phyloP scores from a whole-genome alignment of 2,888 invertebrate genomes.

The Neria commutata region DNA sequence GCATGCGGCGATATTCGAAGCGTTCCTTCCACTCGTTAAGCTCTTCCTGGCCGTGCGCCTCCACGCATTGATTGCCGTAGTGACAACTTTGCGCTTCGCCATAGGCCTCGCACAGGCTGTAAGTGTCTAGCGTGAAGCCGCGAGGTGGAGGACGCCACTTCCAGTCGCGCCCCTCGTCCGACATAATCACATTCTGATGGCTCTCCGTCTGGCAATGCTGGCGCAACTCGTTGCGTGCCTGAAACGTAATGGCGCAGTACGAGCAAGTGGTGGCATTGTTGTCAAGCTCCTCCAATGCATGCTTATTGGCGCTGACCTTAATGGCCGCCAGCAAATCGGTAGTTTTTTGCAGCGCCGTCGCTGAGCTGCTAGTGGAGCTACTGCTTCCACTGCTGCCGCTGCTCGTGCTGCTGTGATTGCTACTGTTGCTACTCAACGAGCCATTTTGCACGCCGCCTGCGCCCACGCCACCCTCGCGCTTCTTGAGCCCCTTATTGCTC shows the following conservation, averaged over 20 bases:
- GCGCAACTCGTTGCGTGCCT: conserved; percentile 65
- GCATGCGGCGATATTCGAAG: conserved; percentile 71
- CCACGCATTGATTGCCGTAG: conserved; percentile 74
- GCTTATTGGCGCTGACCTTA: conserved; percentile 48
- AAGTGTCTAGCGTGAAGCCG: conserved; percentile 70
- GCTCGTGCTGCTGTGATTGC: conserved; percentile 35
- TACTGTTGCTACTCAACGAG: conserved; percentile 24
- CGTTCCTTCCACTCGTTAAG: conserved; percentile 76
- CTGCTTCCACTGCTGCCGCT: conserved; percentile 49
- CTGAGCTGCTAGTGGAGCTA: conserved; percentile 37
- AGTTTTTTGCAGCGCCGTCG: conserved; percentile 40
- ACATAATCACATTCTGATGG: conserved; percentile 72
- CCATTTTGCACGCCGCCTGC: conserved; percentile 32
- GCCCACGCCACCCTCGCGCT: conserved; percentile 39
- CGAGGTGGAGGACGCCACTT: conserved; percentile 73
- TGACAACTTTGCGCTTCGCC: conserved; percentile 67
- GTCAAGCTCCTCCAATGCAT: conserved; percentile 27
- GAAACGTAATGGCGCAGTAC: conserved; percentile 67
- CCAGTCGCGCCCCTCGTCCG: conserved; percentile 74
- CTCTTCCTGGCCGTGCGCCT: conserved; percentile 76
- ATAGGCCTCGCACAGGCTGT: conserved; percentile 69
- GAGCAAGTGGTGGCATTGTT: conserved; percentile 62
- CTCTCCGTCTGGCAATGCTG: conserved; percentile 69
- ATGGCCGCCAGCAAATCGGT: conserved; percentile 53
- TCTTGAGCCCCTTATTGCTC: conserved; percentile 56